phyloP scores from a whole-genome alignment of 2,797 vertebrate species.

The Melopsittacus undulatus region DNA sequence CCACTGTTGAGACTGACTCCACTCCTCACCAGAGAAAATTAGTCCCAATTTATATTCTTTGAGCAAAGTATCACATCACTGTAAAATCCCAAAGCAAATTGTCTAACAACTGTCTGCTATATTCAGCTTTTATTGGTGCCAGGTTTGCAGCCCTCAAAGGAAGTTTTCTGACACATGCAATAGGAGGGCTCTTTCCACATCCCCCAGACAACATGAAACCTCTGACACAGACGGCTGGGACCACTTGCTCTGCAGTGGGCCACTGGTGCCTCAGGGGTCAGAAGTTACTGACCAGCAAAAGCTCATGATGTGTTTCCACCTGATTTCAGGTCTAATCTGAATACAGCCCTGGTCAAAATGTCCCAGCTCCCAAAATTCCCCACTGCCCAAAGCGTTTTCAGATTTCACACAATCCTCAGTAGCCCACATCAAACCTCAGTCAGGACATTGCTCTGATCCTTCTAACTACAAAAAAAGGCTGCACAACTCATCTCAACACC shows the following conservation, averaged over 20 bases:
- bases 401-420: neutral
- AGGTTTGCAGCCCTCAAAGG: neutral
- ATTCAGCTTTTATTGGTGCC: neutral
- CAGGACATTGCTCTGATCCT: neutral
- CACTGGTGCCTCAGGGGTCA: neutral
- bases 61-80: neutral
- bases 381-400: neutral
- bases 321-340: neutral
- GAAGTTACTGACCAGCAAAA: neutral
- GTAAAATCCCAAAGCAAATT: neutral
- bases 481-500: neutral
- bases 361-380: neutral
- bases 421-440: neutral
- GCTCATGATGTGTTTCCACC: neutral
- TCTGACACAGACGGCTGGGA: neutral
- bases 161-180: neutral
- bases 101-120: neutral
- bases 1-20: neutral
- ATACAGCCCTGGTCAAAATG: neutral
- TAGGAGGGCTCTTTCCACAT: neutral
- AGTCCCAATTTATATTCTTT: neutral
- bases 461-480: neutral
- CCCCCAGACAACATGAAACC: neutral
- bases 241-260: neutral
- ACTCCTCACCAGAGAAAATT: neutral